These are phyloP conservation scores for Pseudochaenichthys georgianus DNA, from an alignment of 2,797 vertebrate species.

Conservation along the genomic window DNA sequence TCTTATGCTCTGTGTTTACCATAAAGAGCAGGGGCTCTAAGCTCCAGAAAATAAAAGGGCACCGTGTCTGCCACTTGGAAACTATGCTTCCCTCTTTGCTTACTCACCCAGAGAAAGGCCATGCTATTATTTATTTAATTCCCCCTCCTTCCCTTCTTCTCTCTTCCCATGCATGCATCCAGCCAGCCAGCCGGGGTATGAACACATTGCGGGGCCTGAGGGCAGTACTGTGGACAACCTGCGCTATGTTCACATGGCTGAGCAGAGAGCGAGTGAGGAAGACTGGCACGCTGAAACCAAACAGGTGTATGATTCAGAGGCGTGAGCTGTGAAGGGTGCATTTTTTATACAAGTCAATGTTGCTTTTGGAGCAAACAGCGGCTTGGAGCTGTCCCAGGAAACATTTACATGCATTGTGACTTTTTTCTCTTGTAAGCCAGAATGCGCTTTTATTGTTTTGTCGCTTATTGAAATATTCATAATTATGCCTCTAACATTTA, in stretches of 20 bases:
- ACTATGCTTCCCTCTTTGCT: constrained; percentile 67
- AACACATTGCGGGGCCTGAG: constrained; percentile 88
- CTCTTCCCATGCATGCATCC: constrained; percentile 52
- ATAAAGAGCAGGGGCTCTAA: constrained; percentile 57
- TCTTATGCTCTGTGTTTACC: constrained; percentile 66
- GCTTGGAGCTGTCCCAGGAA: constrained; percentile 81
- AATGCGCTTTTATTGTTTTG: constrained; percentile 48
- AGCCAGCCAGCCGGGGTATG: constrained; percentile 76
- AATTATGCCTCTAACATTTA: neutral
- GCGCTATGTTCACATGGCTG: constrained; percentile 86
- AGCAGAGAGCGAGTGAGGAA: constrained; percentile 83
- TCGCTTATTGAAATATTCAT: constrained; percentile 28
- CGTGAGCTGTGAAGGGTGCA: constrained; percentile 87
- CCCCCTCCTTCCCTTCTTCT: constrained; percentile 56
- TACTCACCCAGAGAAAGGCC: constrained; percentile 79
- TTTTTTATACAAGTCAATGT: constrained; percentile 81
- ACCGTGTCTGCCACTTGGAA: constrained; percentile 69
- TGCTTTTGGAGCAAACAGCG: constrained; percentile 80
- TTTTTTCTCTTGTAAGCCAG: constrained; percentile 52
- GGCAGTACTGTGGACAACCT: constrained; percentile 86
- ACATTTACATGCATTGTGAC: constrained; percentile 75
- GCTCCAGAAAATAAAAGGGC: constrained; percentile 74
- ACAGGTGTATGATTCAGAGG: constrained; percentile 88
- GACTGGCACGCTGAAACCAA: constrained; percentile 86
- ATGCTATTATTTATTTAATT: constrained; percentile 82